phyloP scores from a whole-genome alignment of 2,888 invertebrate genomes.

The Perithous albicinctus region DNA sequence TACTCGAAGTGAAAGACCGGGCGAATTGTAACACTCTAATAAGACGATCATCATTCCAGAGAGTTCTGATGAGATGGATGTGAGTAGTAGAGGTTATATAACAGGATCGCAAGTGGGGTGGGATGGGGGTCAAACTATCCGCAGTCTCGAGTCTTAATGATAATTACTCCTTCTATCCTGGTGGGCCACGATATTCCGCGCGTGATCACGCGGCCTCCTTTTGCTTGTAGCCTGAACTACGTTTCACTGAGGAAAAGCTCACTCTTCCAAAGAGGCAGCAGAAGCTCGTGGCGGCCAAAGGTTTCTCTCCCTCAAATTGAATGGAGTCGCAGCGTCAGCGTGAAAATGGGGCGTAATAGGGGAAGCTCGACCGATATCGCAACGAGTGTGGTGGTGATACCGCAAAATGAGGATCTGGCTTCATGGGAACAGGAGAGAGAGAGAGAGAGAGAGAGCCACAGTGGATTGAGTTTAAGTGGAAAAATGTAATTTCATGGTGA shows the following conservation, averaged over 20 bases:
- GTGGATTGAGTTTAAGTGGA: constrained; percentile 58
- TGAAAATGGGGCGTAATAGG: constrained; percentile 51
- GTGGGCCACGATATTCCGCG: neutral
- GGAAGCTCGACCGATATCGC: constrained; percentile 22
- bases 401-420: constrained; percentile 46
- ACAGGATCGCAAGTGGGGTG: constrained; percentile 41
- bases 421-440: neutral
- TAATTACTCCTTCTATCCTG: constrained; percentile 53
- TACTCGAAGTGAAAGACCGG: neutral
- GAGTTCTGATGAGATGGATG: constrained; percentile 20
- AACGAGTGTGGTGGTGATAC: constrained; percentile 17
- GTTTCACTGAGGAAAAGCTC: constrained; percentile 17
- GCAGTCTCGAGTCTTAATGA: constrained; percentile 57
- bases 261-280: constrained; percentile 6
- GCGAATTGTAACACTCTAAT: constrained; percentile 55
- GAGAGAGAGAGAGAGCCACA: neutral
- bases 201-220: constrained; percentile 11
- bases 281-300: constrained; percentile 40
- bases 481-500: constrained; percentile 66
- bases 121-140: neutral
- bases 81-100: constrained; percentile 24
- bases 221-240: constrained; percentile 33
- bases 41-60: constrained; percentile 50
- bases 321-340: constrained; percentile 64
- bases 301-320: constrained; percentile 53